Conservation (phyloP, 2,113 vertebrate species). For the Lagopus muta region DNA sequence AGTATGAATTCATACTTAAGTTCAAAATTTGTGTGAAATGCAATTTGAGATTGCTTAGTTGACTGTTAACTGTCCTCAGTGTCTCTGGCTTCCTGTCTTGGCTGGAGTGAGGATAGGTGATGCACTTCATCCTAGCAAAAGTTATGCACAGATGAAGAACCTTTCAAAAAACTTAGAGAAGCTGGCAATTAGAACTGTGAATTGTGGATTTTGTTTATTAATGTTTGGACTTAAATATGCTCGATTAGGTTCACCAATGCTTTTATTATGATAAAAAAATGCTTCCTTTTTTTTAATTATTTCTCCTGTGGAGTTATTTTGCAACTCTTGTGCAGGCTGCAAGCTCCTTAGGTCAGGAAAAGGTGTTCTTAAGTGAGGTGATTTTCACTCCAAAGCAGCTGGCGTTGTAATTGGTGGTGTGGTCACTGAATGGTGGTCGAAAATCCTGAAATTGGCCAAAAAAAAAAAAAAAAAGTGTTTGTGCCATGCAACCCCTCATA, state of each 20-base stretch:
- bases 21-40: not conserved
- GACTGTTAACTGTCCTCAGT: not conserved
- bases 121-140: too few species aligned
- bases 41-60: not conserved
- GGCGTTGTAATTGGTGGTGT: not conserved
- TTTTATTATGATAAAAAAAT: not conserved
- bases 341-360: not conserved
- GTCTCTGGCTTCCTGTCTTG: not conserved
- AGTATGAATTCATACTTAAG: not conserved
- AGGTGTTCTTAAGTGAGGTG: not conserved
- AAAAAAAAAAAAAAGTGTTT: not conserved
- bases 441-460: not conserved
- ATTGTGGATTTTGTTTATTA: slow-evolving; percentile 26
- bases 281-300: not conserved
- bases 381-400: not conserved
- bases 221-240: slow-evolving; percentile 11
- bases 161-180: not conserved
- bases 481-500: not conserved
- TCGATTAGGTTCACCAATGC: not conserved
- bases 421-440: not conserved
- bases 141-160: not conserved
- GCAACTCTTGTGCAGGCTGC: not conserved
- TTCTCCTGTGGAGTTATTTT: not conserved
- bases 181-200: not conserved
- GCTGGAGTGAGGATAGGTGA: not conserved